These are phyloP conservation scores for Synergus gifuensis DNA, from an alignment of 2,888 invertebrate species.

Conservation along the genomic window DNA sequence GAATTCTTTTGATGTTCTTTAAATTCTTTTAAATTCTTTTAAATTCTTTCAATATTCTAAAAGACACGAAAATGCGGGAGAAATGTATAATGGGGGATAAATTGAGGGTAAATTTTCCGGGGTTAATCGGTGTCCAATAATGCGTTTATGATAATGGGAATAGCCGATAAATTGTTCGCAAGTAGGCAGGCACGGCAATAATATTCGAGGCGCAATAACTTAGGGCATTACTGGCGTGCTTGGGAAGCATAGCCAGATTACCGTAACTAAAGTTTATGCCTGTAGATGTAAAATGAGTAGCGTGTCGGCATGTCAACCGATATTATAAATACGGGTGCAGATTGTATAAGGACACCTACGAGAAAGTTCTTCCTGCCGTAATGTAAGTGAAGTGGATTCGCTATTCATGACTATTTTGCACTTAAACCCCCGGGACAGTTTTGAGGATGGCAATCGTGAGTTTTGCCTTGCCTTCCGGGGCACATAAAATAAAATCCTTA, in stretches of 20 bases:
- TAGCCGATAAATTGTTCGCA: neutral
- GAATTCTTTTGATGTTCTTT: no score
- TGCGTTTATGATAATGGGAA: neutral
- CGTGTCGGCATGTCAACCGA: slow-evolving; percentile 65
- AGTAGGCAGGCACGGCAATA: neutral
- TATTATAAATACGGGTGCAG: slow-evolving; percentile 65
- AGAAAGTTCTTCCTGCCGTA: neutral
- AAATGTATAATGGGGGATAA: slow-evolving; percentile 47
- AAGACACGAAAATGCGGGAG: no score
- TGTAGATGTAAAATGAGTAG: slow-evolving; percentile 62
- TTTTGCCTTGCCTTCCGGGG: neutral
- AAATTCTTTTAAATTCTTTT: no score
- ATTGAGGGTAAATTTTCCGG: slow-evolving; percentile 49
- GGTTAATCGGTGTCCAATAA: slow-evolving; percentile 40
- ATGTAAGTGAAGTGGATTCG: slow-evolving; percentile 13
- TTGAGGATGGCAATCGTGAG: neutral
- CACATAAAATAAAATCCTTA: slow-evolving; percentile 7
- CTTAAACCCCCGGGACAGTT: neutral
- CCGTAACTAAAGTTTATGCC: slow-evolving; percentile 66
- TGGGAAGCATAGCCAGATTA: slow-evolving; percentile 49
- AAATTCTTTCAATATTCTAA: no score
- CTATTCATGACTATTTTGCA: neutral
- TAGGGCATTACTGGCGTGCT: slow-evolving; percentile 1
- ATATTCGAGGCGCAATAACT: neutral
- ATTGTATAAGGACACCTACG: slow-evolving; percentile 54